Evolutionary conservation across 2,113 vertebrate genomes (phyloP).

Genomic region (Heterotilapia buettikoferi): DNA sequence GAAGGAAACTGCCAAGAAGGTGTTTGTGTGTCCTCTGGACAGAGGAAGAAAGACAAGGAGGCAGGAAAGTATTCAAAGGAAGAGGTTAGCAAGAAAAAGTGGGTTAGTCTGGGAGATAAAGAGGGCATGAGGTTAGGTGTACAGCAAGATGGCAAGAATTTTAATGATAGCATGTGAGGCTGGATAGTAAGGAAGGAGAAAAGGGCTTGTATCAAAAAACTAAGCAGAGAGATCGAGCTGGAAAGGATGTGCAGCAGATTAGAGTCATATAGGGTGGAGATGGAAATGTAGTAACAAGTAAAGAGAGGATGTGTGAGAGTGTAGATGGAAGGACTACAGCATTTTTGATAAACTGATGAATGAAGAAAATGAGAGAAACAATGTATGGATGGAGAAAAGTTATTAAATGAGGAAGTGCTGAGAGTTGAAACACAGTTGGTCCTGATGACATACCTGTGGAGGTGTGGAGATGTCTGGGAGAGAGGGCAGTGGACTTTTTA

Average conservation of each 20-base stretch:
- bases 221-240: not conserved
- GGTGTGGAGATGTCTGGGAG: not conserved
- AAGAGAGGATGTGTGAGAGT: not conserved
- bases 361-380: not conserved
- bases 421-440: not conserved
- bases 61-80: not conserved
- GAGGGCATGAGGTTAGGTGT: not conserved
- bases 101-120: not conserved
- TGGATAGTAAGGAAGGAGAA: not conserved
- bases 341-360: not conserved
- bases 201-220: not conserved
- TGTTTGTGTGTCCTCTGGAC: not conserved
- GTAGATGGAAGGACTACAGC: not conserved
- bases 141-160: not conserved
- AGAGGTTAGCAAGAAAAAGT: not conserved
- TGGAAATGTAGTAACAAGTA: not conserved
- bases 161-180: not conserved
- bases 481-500: not conserved
- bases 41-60: not conserved
- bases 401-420: not conserved
- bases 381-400: not conserved
- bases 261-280: not conserved
- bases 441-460: not conserved
- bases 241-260: not conserved
- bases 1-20: not conserved